Conservation (phyloP, 2,113 vertebrate species). For the Arenaria interpres region DNA sequence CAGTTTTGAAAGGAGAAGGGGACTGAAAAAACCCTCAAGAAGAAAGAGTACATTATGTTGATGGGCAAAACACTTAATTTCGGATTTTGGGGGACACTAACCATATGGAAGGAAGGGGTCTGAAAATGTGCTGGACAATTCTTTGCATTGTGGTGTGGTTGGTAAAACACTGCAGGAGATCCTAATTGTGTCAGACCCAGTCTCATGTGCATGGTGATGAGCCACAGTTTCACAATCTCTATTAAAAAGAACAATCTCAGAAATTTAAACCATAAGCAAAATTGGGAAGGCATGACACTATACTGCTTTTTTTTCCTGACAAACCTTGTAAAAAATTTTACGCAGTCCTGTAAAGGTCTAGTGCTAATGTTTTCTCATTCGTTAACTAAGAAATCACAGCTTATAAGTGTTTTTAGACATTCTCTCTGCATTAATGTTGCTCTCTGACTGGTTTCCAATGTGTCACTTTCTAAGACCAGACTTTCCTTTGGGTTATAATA, state of each 20-base stretch:
- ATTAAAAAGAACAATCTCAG: neutral
- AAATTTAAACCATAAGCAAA: neutral
- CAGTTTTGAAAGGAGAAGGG: neutral
- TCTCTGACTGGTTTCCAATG: neutral
- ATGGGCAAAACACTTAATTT: neutral
- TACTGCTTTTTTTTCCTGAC: neutral
- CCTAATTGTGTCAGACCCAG: neutral
- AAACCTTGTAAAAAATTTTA: neutral
- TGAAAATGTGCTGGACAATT: neutral
- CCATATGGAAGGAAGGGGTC: neutral
- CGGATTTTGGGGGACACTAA: neutral
- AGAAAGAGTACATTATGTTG: neutral
- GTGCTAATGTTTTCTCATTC: neutral
- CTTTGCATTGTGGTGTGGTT: fast-evolving
- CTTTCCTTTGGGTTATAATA: neutral
- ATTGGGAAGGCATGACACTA: neutral
- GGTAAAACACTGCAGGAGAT: neutral
- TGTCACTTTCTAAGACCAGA: neutral
- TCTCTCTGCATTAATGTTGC: neutral
- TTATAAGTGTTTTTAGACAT: neutral
- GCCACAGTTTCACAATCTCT: neutral
- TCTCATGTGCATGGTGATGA: neutral
- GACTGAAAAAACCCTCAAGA: neutral
- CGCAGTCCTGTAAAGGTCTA: neutral
- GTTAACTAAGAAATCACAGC: neutral